These are phyloP conservation scores for Megaleporinus macrocephalus DNA, from an alignment of 2,113 vertebrate species.

Conservation along the genomic window DNA sequence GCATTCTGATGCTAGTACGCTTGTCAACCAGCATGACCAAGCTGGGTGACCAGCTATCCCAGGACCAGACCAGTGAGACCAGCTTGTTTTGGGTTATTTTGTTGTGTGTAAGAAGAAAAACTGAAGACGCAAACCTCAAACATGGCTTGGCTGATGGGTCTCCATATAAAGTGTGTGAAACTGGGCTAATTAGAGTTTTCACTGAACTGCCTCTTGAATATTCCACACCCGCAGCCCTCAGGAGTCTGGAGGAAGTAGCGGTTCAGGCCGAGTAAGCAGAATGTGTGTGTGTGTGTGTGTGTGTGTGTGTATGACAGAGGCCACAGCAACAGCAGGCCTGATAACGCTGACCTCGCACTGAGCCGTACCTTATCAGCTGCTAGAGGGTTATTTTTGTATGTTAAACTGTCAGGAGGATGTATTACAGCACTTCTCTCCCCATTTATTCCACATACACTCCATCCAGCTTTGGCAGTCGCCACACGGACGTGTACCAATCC, in stretches of 20 bases:
- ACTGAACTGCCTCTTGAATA: too few species aligned
- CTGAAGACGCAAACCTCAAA: too few species aligned
- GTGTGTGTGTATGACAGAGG: not conserved
- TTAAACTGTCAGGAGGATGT: not conserved
- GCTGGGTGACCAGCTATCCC: too few species aligned
- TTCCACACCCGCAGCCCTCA: not conserved
- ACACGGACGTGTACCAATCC: too few species aligned
- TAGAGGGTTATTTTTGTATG: not conserved
- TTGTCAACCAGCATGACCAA: too few species aligned
- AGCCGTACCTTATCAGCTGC: not conserved
- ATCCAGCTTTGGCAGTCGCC: not conserved
- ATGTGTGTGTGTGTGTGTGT: conserved; percentile 14
- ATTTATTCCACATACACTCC: not conserved
- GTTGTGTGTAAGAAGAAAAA: too few species aligned
- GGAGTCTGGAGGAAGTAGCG: not conserved
- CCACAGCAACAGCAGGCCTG: not conserved
- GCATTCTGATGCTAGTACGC: too few species aligned
- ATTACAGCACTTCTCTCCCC: not conserved
- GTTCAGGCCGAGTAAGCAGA: not conserved
- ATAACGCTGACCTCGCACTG: not conserved
- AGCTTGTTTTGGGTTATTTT: too few species aligned
- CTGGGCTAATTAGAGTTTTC: too few species aligned
- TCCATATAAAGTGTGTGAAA: too few species aligned
- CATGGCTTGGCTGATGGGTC: too few species aligned
- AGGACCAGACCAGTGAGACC: too few species aligned